Conservation (phyloP, 2,113 vertebrate species). For the Rhea americana region DNA sequence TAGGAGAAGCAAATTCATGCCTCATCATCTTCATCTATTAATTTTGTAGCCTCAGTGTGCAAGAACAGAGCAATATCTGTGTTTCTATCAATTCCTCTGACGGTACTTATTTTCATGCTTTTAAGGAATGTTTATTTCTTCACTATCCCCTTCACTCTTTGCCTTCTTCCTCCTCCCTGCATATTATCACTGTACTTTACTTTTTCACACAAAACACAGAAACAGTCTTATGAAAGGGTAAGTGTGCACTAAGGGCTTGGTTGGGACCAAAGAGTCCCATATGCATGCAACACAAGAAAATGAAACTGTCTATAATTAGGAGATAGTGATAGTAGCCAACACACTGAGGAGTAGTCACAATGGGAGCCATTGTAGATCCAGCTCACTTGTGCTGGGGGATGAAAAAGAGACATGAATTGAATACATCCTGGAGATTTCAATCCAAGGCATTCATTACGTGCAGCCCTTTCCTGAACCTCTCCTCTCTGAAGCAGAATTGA, state of each 20-base stretch:
- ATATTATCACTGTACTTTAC: rapidly evolving
- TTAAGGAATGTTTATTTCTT: neutral
- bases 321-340: neutral
- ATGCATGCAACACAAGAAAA: neutral
- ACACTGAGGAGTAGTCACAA: neutral
- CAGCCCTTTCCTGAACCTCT: neutral
- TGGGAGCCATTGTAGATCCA: neutral
- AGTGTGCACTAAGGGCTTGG: neutral
- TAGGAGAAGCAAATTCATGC: neutral
- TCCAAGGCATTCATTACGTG: neutral
- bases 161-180: neutral
- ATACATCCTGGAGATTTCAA: neutral
- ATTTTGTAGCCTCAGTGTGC: neutral
- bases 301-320: neutral
- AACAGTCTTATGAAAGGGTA: neutral
- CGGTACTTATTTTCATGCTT: neutral
- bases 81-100: neutral
- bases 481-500: neutral
- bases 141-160: neutral
- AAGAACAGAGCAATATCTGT: neutral
- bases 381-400: neutral
- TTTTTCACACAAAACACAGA: neutral
- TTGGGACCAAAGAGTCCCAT: neutral
- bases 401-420: neutral
- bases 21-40: neutral